Evolutionary conservation across 2,888 invertebrate genomes (phyloP).

Genomic region (Synanthedon tipuliformis): DNA sequence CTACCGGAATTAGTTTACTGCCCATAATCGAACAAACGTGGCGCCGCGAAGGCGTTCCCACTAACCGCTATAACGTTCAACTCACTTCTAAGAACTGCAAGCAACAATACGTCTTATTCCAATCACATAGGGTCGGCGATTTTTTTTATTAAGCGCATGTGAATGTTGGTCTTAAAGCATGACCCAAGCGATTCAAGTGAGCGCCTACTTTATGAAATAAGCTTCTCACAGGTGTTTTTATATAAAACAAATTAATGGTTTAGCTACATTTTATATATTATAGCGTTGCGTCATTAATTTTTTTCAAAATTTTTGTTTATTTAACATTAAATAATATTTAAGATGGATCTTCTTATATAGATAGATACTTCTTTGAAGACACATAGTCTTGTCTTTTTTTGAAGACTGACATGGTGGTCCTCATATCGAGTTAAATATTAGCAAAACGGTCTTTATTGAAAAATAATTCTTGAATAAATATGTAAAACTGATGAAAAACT

Average conservation of each 20-base stretch:
- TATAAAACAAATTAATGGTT: conserved; percentile 31
- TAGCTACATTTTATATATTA: conserved; percentile 6
- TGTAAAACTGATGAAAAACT: too few species aligned
- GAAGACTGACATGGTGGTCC: too few species aligned
- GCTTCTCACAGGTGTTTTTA: conserved; percentile 59
- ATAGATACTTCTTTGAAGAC: too few species aligned
- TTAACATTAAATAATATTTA: too few species aligned
- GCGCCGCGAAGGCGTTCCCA: conserved; percentile 58
- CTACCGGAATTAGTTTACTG: conserved; percentile 68
- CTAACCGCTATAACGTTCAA: conserved; percentile 2
- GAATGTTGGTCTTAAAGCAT: conserved; percentile 2
- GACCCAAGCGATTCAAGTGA: conserved; percentile 6
- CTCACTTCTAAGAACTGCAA: background rate
- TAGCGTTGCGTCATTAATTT: too few species aligned
- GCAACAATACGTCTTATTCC: background rate
- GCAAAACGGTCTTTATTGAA: too few species aligned
- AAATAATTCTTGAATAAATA: too few species aligned
- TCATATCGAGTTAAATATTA: too few species aligned
- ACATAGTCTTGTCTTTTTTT: too few species aligned
- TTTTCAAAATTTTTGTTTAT: too few species aligned
- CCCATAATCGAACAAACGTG: conserved; percentile 52
- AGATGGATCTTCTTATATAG: too few species aligned
- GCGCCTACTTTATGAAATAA: conserved; percentile 23
- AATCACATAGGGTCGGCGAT: background rate
- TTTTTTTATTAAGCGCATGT: background rate